These are phyloP conservation scores for Atta texana DNA, from an alignment of 1,140 invertebrate genomes.

Conservation along the genomic window DNA sequence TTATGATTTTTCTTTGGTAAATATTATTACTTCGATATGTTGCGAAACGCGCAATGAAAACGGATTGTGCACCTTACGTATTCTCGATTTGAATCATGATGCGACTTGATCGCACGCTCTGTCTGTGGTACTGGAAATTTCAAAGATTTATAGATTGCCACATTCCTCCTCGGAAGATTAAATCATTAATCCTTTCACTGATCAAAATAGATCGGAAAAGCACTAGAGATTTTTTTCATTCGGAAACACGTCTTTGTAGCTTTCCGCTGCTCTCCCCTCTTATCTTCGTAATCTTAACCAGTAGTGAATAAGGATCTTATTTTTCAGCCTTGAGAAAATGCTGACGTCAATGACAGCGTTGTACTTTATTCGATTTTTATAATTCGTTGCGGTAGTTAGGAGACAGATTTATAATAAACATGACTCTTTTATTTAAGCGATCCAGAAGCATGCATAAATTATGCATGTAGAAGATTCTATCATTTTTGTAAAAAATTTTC, in stretches of 20 bases:
- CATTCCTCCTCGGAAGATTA: constrained; percentile 20
- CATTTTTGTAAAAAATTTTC: neutral
- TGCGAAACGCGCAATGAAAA: neutral
- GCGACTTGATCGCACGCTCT: neutral
- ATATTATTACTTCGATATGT: neutral
- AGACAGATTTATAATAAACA: neutral
- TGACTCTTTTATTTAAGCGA: neutral
- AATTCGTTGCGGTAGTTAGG: neutral
- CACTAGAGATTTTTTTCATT: neutral
- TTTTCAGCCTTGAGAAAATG: constrained; percentile 21
- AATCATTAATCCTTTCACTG: constrained; percentile 45
- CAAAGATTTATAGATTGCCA: constrained; percentile 15
- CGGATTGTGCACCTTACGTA: neutral
- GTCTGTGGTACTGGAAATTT: neutral
- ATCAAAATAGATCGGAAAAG: neutral
- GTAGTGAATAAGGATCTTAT: neutral
- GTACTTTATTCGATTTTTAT: constrained; percentile 5
- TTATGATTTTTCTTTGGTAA: neutral
- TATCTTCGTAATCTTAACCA: neutral
- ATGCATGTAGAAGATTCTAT: neutral
- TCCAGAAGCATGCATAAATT: neutral
- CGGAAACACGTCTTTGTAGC: neutral
- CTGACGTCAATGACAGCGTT: neutral
- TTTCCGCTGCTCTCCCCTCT: neutral
- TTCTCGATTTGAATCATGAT: neutral